phyloP scores from a whole-genome alignment of 2,797 vertebrate genomes.

The Cryptoblepharus egeriae region DNA sequence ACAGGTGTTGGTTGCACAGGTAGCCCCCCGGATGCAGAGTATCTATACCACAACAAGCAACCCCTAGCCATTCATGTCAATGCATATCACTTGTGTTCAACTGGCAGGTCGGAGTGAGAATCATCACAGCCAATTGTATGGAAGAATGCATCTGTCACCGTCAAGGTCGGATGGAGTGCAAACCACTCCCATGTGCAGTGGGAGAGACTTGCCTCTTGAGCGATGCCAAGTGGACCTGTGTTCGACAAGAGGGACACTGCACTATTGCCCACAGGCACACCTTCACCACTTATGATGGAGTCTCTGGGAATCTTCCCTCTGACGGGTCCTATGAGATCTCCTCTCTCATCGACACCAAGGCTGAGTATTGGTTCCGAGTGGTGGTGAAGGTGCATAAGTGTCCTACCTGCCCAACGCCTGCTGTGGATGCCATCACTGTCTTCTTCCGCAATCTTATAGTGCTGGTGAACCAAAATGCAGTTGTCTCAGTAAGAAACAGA shows the following conservation, averaged over 20 bases:
- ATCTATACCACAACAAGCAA: too few species aligned
- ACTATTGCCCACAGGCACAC: conserved; percentile 35
- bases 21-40: too few species aligned
- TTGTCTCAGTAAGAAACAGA: conserved; percentile 71
- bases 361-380: conserved; percentile 75
- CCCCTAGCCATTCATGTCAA: too few species aligned
- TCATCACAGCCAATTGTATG: conserved; percentile 56
- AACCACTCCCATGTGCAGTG: conserved; percentile 60
- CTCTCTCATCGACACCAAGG: conserved; percentile 57
- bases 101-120: conserved; percentile 11
- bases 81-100: background rate
- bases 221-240: conserved; percentile 67
- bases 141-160: conserved; percentile 72
- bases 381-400: conserved; percentile 73
- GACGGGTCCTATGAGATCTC: conserved; percentile 75
- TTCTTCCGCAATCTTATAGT: conserved; percentile 68
- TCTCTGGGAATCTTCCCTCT: conserved; percentile 54
- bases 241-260: conserved; percentile 48
- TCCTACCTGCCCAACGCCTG: conserved; percentile 9
- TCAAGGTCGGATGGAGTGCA: conserved; percentile 70
- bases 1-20: too few species aligned
- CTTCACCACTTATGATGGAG: conserved; percentile 76
- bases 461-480: conserved; percentile 65
- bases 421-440: conserved; percentile 44
- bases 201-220: conserved; percentile 63